These are phyloP conservation scores for Brachypalpus laphriformis DNA, from an alignment of 2,888 invertebrate species.

Conservation along the genomic window DNA sequence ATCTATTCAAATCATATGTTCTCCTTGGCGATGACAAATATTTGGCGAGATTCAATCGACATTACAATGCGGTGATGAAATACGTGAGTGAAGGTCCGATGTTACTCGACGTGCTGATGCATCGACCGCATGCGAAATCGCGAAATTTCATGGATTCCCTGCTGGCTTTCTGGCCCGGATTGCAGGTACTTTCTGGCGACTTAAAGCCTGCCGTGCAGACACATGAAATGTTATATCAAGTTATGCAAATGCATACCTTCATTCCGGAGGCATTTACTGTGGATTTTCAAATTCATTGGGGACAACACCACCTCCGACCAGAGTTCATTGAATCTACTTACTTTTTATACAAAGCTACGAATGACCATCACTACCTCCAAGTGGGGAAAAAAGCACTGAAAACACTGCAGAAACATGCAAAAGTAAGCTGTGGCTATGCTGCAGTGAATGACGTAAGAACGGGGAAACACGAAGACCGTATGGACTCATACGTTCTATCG, in stretches of 20 bases:
- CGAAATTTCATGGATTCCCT: constrained; percentile 98
- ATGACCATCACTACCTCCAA: constrained; percentile 96
- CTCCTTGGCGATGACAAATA: constrained; percentile 96
- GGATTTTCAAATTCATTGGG: constrained; percentile 99
- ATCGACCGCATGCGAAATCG: constrained; percentile 95
- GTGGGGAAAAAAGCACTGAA: constrained; percentile 93
- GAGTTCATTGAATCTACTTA: constrained; percentile 99
- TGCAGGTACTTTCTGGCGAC: constrained; percentile 95
- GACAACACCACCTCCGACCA: constrained; percentile 97
- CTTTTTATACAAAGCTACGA: constrained; percentile 97
- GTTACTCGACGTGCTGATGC: constrained; percentile 98
- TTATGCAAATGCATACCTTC: constrained; percentile 98
- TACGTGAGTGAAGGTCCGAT: constrained; percentile 96
- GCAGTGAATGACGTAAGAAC: constrained; percentile 98
- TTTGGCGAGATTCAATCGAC: constrained; percentile 95
- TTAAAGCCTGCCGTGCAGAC: constrained; percentile 99
- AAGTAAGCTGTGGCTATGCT: constrained; percentile 98
- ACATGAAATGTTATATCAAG: constrained; percentile 99
- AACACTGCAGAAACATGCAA: constrained; percentile 94
- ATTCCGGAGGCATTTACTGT: constrained; percentile 99
- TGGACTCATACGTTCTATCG: constrained; percentile 99
- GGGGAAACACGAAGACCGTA: constrained; percentile 95
- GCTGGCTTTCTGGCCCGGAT: constrained; percentile 98
- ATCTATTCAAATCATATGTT: constrained; percentile 98
- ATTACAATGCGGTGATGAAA: constrained; percentile 98